Percentiles rank a stretch among this genome's conserved stretches.
phyloP scores from a whole-genome alignment of 2,797 vertebrate species.

The Pantherophis alleghaniensis region DNA sequence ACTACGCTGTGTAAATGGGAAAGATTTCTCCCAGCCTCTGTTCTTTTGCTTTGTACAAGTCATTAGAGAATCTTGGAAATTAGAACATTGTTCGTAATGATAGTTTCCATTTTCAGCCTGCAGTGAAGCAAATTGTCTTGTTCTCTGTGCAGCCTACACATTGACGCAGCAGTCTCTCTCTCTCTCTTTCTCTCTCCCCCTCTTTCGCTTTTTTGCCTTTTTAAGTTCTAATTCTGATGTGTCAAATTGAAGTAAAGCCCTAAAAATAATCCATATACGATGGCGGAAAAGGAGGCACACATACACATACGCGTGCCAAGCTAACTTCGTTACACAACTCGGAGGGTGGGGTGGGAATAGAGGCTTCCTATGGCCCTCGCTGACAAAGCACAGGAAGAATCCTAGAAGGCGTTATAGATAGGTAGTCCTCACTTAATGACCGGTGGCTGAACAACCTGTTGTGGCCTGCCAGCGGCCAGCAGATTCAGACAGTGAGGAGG shows the following conservation, averaged over 20 bases:
- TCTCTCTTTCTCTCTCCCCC: not conserved
- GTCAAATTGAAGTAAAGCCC: constrained; percentile 18
- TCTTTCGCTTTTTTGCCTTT: not conserved
- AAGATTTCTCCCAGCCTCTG: not conserved
- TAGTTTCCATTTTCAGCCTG: constrained; percentile 58
- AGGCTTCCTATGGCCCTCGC: not conserved
- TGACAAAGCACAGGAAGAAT: not conserved
- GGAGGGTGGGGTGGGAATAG: not conserved
- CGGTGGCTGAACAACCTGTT: too few species aligned
- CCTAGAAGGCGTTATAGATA: not conserved
- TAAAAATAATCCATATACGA: constrained; percentile 14
- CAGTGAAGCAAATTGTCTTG: constrained; percentile 55
- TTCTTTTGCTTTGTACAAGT: constrained; percentile 15
- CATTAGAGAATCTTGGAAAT: constrained; percentile 42
- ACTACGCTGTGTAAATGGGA: not conserved
- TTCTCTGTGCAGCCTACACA: constrained; percentile 52
- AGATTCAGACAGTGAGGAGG: too few species aligned
- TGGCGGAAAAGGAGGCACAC: not conserved
- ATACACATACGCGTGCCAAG: not conserved
- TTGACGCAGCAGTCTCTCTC: constrained; percentile 22
- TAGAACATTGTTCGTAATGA: constrained; percentile 37
- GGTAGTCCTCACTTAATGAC: too few species aligned
- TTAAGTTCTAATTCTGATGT: constrained; percentile 30
- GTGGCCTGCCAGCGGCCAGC: too few species aligned
- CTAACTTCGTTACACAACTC: not conserved